A percentile compares a stretch with the other conserved stretches of the same genome.
phyloP scores from a whole-genome alignment of 2,797 vertebrate genomes.

The Eulemur rubriventer region DNA sequence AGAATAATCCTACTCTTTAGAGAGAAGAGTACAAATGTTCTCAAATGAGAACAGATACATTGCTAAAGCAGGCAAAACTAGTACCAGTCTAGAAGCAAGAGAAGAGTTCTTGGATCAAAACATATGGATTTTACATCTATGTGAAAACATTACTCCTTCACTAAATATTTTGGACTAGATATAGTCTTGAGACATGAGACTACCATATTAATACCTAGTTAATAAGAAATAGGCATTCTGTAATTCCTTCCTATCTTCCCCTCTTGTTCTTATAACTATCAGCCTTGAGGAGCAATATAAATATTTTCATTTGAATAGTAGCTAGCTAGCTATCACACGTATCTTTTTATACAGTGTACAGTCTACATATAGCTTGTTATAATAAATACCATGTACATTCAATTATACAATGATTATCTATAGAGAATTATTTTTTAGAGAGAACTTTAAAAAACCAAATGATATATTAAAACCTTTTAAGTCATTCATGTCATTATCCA shows the following conservation, averaged over 20 bases:
- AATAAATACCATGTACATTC: background rate
- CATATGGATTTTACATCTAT: background rate
- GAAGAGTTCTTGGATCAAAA: background rate
- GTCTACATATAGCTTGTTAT: background rate
- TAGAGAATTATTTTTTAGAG: background rate
- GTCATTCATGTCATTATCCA: background rate
- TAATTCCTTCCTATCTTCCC: background rate
- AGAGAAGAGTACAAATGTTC: background rate
- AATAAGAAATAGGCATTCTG: background rate
- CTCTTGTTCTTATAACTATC: background rate
- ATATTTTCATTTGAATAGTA: background rate
- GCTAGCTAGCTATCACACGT: background rate
- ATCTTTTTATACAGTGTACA: background rate
- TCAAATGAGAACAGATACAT: background rate
- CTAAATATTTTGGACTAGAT: background rate
- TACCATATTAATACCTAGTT: background rate
- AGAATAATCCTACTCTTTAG: background rate
- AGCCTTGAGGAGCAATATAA: background rate
- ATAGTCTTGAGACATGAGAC: background rate
- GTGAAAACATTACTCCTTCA: background rate
- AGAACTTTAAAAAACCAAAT: background rate
- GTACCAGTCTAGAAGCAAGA: background rate
- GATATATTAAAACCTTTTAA: background rate
- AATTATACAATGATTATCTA: background rate
- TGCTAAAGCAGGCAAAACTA: background rate